Evolutionary conservation across 2,113 vertebrate genomes (phyloP).

Genomic region (Hippocampus mohnikei): DNA sequence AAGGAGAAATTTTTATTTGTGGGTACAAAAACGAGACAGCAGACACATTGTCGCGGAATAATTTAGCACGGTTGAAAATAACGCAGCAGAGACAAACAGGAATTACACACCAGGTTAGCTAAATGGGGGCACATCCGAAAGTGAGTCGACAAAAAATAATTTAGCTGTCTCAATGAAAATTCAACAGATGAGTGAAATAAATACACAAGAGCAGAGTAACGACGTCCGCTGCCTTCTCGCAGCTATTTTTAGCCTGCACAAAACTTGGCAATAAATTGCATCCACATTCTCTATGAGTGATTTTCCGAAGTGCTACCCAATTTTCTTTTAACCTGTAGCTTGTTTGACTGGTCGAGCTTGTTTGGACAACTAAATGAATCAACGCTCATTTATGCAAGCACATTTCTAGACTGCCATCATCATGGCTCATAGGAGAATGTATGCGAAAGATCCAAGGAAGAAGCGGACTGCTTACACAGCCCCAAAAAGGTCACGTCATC

Average conservation of each 20-base stretch:
- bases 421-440: constrained; percentile 10
- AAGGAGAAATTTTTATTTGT: constrained; percentile 86
- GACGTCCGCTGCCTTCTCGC: constrained; percentile 53
- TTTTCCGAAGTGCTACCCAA: constrained; percentile 9
- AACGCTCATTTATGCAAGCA: constrained; percentile 25
- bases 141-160: constrained; percentile 85
- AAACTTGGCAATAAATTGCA: constrained; percentile 13
- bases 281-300: constrained; percentile 7
- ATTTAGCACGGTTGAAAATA: constrained; percentile 77
- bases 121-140: constrained; percentile 65
- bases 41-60: constrained; percentile 81
- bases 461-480: not conserved
- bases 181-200: constrained; percentile 83
- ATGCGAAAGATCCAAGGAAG: not conserved
- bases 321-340: constrained; percentile 56
- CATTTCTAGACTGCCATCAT: constrained; percentile 19
- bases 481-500: not conserved
- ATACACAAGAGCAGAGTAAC: constrained; percentile 76
- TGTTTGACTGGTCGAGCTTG: constrained; percentile 61
- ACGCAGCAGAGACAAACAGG: constrained; percentile 58
- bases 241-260: constrained; percentile 21
- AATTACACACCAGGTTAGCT: constrained; percentile 77
- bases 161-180: constrained; percentile 82
- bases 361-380: constrained; percentile 31
- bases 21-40: constrained; percentile 86